Percentiles rank a stretch among this genome's conserved stretches.
phyloP scores from a whole-genome alignment of 2,113 vertebrate species.

The Bagarius yarrelli region DNA sequence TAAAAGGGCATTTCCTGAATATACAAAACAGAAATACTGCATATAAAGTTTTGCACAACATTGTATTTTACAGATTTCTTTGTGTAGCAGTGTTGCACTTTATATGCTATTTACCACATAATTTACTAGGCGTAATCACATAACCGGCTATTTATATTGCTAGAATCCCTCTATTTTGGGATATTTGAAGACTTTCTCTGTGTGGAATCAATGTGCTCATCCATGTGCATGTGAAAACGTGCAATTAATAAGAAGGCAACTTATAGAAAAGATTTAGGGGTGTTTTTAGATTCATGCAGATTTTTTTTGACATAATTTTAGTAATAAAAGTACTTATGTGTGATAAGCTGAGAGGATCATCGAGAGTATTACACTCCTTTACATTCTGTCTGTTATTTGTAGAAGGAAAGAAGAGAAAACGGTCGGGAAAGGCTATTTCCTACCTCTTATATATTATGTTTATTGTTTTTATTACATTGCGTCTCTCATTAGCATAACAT shows the following conservation, averaged over 20 bases:
- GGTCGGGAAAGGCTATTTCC: conserved; percentile 13
- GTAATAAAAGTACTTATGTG: background rate
- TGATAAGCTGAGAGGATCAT: background rate
- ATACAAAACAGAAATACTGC: too few species aligned
- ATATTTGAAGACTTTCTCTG: background rate
- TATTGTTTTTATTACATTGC: conserved; percentile 21
- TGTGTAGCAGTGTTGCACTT: too few species aligned
- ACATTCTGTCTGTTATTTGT: conserved; percentile 19
- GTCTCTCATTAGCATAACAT: conserved; percentile 28
- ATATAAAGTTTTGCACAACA: too few species aligned
- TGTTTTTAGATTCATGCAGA: background rate
- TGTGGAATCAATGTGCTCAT: background rate
- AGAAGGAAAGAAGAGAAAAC: background rate
- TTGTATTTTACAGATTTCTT: too few species aligned
- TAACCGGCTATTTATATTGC: too few species aligned
- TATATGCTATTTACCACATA: too few species aligned
- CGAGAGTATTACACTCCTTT: conserved; percentile 3
- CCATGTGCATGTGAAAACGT: background rate
- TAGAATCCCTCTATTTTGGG: background rate
- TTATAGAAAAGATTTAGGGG: background rate
- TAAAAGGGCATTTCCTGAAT: too few species aligned
- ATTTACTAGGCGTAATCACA: too few species aligned
- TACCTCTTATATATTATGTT: conserved; percentile 15
- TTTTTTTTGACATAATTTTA: background rate
- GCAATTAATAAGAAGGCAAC: background rate